Percentiles rank a stretch among this genome's conserved stretches.
Evolutionary conservation across 1,140 invertebrate genomes (phyloP).

Genomic region (Heliothis virescens): DNA sequence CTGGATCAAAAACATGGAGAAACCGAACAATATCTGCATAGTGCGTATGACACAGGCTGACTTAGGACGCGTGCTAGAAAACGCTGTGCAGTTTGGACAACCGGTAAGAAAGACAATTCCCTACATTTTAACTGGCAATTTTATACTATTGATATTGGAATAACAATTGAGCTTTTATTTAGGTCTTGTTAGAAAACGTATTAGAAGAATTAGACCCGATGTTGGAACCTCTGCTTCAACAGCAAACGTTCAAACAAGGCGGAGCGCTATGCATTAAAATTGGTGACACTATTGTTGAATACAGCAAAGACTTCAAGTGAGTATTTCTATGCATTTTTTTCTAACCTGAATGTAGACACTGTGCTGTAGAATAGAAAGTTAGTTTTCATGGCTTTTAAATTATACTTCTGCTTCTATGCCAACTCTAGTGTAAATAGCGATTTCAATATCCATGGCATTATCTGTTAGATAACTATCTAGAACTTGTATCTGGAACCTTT

Average conservation of each 20-base stretch:
- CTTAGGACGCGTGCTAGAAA: conserved; percentile 95
- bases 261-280: conserved; percentile 93
- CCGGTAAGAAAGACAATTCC: conserved; percentile 85
- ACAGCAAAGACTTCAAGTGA: conserved; percentile 94
- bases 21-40: conserved; percentile 93
- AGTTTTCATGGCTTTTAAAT: too few relatives aligned
- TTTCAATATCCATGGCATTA: too few relatives aligned
- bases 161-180: conserved; percentile 31
- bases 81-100: conserved; percentile 96
- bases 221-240: conserved; percentile 94
- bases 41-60: conserved; percentile 93
- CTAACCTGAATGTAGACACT: too few relatives aligned
- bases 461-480: too few relatives aligned
- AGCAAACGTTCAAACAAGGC: conserved; percentile 96
- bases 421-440: background rate
- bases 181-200: conserved; percentile 95
- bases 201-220: conserved; percentile 96
- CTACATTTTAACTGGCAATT: too few relatives aligned
- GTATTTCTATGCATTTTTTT: conserved; percentile 18
- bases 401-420: too few relatives aligned
- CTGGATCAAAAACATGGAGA: conserved; percentile 98
- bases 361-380: too few relatives aligned
- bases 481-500: background rate
- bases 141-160: background rate
- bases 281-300: conserved; percentile 94